A percentile compares a stretch with the other conserved stretches of the same genome.
phyloP scores from a whole-genome alignment of 2,888 invertebrate genomes.

The Habroteleia sp. region DNA sequence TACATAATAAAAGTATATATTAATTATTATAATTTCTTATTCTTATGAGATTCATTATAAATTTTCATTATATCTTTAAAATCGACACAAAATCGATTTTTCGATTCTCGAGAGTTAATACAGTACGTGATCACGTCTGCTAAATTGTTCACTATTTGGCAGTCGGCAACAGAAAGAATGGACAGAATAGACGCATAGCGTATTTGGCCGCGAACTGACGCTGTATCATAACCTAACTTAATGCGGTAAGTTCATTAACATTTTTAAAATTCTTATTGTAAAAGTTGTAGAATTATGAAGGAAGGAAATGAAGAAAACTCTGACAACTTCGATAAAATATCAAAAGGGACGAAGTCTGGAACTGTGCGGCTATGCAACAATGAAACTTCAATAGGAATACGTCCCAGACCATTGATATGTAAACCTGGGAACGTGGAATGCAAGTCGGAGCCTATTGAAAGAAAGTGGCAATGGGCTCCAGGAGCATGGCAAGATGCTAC shows the following conservation, averaged over 20 bases:
- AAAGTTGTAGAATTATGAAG: conserved; percentile 43
- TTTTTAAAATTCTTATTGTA: conserved; percentile 21
- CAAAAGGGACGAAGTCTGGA: conserved; percentile 25
- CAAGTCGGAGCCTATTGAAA: conserved; percentile 78
- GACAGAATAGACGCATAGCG: conserved; percentile 7
- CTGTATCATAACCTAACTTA: conserved; percentile 27
- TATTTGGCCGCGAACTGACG: conserved; percentile 13
- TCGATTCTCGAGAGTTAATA: too few relatives aligned
- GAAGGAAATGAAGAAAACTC: conserved; percentile 57
- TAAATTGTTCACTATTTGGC: too few relatives aligned
- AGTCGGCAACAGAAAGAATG: conserved; percentile 7
- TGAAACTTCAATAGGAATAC: conserved; percentile 76
- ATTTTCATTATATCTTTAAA: too few relatives aligned
- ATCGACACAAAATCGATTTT: too few relatives aligned
- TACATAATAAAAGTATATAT: too few relatives aligned
- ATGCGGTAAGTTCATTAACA: conserved; percentile 34
- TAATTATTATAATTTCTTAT: too few relatives aligned
- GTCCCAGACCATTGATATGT: conserved; percentile 77
- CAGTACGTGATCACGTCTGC: too few relatives aligned
- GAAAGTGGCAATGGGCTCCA: conserved; percentile 82
- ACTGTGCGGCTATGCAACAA: conserved; percentile 58
- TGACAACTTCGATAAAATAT: conserved; percentile 29
- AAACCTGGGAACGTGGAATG: conserved; percentile 78
- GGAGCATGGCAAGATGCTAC: conserved; percentile 85
- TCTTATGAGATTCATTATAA: too few relatives aligned